Conservation (phyloP, 2,797 vertebrate genomes). For the Melanotaenia pygmaea region DNA sequence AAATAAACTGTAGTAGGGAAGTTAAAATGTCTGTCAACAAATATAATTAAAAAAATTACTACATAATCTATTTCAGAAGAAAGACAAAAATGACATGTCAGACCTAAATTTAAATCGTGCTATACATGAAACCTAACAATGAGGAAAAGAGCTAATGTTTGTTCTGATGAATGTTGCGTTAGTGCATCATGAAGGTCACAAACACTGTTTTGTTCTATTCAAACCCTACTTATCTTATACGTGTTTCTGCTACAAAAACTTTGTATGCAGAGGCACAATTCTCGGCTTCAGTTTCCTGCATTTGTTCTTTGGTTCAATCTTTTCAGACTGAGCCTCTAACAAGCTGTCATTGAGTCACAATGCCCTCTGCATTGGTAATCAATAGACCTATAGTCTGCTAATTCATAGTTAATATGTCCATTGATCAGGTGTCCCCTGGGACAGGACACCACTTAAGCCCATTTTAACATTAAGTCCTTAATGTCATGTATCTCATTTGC, state of each 20-base stretch:
- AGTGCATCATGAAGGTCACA: slow-evolving; percentile 10
- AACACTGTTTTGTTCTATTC: background rate
- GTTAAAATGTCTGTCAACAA: background rate
- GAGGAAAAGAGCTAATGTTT: background rate
- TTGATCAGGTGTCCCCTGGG: slow-evolving; percentile 75
- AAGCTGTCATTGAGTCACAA: slow-evolving; percentile 73
- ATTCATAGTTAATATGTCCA: slow-evolving; percentile 83
- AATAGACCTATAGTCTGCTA: slow-evolving; percentile 69
- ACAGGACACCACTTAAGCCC: slow-evolving; percentile 42
- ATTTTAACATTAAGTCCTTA: slow-evolving; percentile 34
- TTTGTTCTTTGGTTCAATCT: slow-evolving; percentile 62
- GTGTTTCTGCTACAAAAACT: slow-evolving; percentile 5
- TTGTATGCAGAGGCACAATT: slow-evolving; percentile 34
- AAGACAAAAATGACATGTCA: background rate
- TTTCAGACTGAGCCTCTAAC: slow-evolving; percentile 54
- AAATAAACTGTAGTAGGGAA: background rate
- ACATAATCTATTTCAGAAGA: background rate
- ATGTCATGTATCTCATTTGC: slow-evolving; percentile 1
- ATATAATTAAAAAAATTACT: background rate
- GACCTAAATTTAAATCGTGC: background rate
- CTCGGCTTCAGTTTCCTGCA: slow-evolving; percentile 29
- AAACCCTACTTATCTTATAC: background rate
- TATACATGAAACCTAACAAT: background rate
- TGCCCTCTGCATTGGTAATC: slow-evolving; percentile 78
- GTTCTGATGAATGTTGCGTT: background rate